A percentile compares a stretch with the other conserved stretches of the same genome.
These are phyloP conservation scores for Amphiduros pacificus DNA, from an alignment of 2,888 invertebrate genomes.

Conservation along the genomic window DNA sequence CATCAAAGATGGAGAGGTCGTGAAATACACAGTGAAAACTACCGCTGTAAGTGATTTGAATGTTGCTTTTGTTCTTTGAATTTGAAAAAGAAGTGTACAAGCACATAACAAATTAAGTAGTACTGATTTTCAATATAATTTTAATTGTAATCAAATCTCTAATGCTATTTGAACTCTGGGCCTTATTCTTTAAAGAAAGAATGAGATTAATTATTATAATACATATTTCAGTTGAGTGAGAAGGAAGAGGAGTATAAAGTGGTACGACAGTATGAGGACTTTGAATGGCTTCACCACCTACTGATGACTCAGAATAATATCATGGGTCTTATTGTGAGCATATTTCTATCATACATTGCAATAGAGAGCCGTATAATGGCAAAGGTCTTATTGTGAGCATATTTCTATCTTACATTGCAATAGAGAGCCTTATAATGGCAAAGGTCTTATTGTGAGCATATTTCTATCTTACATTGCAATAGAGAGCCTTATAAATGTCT, in stretches of 20 bases:
- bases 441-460: no score
- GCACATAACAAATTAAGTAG: no score
- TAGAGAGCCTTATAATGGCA: no score
- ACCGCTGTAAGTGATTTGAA: constrained; percentile 14
- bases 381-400: no score
- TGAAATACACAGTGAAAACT: constrained; percentile 24
- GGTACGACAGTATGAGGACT: constrained; percentile 58
- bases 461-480: no score
- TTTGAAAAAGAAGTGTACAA: neutral
- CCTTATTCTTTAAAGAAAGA: neutral
- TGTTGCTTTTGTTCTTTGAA: neutral
- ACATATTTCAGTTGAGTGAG: constrained; percentile 2
- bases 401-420: no score
- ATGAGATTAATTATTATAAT: neutral
- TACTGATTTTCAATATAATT: neutral
- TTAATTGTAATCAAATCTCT: neutral
- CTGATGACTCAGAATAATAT: constrained; percentile 53
- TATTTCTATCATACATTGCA: neutral
- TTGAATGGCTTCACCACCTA: constrained; percentile 61
- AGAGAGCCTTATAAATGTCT: no score
- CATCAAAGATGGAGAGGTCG: constrained; percentile 23
- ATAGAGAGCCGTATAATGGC: no score
- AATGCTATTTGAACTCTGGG: no score
- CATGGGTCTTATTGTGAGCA: constrained; percentile 57
- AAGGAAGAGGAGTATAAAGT: constrained; percentile 16